Conservation (phyloP, 2,888 invertebrate species). For the Halictus quadricinctus region DNA sequence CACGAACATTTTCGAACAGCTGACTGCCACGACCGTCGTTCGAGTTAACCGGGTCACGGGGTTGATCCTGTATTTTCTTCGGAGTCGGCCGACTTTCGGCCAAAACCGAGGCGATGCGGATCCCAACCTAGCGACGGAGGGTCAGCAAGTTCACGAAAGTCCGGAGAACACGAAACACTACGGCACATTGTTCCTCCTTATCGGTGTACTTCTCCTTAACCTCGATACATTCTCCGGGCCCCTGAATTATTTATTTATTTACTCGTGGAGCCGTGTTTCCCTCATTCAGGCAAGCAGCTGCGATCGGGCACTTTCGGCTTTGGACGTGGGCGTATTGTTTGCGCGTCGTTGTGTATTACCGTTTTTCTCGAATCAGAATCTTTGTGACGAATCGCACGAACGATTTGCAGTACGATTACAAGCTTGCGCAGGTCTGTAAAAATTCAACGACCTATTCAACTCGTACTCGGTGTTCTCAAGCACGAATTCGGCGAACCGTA, state of each 20-base stretch:
- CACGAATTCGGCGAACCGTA: neutral
- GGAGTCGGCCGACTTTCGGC: constrained; percentile 23
- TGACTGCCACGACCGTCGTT: constrained; percentile 34
- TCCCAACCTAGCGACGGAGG: neutral
- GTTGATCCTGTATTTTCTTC: constrained; percentile 52
- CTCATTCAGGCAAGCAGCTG: neutral
- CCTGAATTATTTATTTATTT: neutral
- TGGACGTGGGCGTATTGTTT: neutral
- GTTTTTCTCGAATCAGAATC: neutral
- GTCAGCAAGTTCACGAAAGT: neutral
- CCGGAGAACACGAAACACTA: neutral
- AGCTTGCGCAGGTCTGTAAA: too few relatives aligned
- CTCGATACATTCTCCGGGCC: neutral
- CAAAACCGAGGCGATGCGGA: neutral
- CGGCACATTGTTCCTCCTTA: neutral
- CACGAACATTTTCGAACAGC: constrained; percentile 57
- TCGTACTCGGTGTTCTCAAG: neutral
- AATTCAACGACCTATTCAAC: neutral
- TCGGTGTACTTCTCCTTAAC: neutral
- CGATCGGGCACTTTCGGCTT: neutral
- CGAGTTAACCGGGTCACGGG: constrained; percentile 48
- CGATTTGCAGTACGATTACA: too few relatives aligned
- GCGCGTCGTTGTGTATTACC: neutral
- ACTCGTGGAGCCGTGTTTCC: neutral
- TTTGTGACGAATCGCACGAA: neutral